These are phyloP conservation scores for Zygaena filipendulae DNA, from an alignment of 2,888 invertebrate species.

Conservation along the genomic window DNA sequence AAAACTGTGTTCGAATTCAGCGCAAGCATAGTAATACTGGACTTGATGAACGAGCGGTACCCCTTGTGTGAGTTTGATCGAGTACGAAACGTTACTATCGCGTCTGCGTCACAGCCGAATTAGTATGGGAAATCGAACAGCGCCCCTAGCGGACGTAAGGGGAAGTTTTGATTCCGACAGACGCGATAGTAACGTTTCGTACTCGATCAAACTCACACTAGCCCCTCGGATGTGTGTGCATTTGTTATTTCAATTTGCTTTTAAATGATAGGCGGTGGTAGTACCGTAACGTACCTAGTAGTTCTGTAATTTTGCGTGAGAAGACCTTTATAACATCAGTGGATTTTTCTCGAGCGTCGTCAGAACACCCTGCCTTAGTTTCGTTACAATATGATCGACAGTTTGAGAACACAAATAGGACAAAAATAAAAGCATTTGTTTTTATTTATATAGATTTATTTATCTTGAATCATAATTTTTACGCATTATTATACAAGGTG, in stretches of 20 bases:
- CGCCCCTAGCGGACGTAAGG: no score
- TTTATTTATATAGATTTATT: conserved; percentile 2
- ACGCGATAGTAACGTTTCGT: no score
- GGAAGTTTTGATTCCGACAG: no score
- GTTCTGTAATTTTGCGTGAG: conserved; percentile 2
- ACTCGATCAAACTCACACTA: no score
- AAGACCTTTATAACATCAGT: background rate
- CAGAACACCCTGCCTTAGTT: conserved; percentile 2
- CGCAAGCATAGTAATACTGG: conserved; percentile 2
- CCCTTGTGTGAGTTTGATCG: no score
- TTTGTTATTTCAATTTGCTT: conserved; percentile 3
- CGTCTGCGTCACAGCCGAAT: no score
- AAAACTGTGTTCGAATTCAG: conserved; percentile 3
- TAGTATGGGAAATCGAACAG: no score
- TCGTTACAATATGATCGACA: conserved; percentile 1
- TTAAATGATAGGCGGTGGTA: conserved; percentile 2
- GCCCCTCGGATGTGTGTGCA: conserved; percentile 2
- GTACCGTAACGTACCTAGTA: no score
- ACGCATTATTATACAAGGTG: conserved; percentile 2
- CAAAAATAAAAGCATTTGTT: conserved; percentile 2
- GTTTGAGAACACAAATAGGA: conserved; percentile 2
- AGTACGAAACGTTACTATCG: no score
- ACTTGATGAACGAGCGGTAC: conserved; percentile 1
- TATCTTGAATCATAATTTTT: conserved; percentile 2
- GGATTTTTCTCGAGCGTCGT: conserved; percentile 2